These are phyloP conservation scores for Rotaria sp. DNA, from an alignment of 2,888 invertebrate genomes.

Conservation along the genomic window DNA sequence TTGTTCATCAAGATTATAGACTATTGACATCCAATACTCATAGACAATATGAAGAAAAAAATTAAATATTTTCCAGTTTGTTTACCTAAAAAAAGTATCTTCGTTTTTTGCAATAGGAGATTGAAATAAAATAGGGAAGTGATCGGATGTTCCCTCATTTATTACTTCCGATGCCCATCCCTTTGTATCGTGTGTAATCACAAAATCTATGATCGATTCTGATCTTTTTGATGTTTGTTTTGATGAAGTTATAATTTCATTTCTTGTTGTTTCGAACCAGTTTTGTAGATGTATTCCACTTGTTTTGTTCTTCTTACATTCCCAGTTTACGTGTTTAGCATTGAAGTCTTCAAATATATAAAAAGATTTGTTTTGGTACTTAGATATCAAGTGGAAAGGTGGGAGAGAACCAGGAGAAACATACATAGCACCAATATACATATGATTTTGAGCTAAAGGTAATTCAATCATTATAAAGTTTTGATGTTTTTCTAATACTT, in stretches of 20 bases:
- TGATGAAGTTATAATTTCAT: not conserved
- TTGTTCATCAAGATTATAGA: not conserved
- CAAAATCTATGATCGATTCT: not conserved
- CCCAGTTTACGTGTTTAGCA: not conserved
- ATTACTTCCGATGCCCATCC: not conserved
- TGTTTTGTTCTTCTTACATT: not conserved
- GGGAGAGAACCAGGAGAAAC: no score
- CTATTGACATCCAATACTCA: not conserved
- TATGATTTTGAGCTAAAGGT: not conserved
- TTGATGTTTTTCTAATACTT: not conserved
- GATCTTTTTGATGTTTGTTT: not conserved
- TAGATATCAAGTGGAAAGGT: no score
- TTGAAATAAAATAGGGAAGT: not conserved
- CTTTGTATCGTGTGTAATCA: not conserved
- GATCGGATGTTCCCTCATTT: not conserved
- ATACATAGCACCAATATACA: no score
- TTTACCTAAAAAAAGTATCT: not conserved
- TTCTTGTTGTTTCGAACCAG: not conserved
- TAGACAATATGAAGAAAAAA: not conserved
- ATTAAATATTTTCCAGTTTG: not conserved
- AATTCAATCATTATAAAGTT: not conserved
- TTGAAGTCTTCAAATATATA: not conserved
- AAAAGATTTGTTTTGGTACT: no score
- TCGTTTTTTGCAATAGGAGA: not conserved
- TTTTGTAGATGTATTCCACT: not conserved